Evolutionary conservation across 53 echinoderm and acorn worm species (phyloP).

Genomic region (Paracentrotus lividus): DNA sequence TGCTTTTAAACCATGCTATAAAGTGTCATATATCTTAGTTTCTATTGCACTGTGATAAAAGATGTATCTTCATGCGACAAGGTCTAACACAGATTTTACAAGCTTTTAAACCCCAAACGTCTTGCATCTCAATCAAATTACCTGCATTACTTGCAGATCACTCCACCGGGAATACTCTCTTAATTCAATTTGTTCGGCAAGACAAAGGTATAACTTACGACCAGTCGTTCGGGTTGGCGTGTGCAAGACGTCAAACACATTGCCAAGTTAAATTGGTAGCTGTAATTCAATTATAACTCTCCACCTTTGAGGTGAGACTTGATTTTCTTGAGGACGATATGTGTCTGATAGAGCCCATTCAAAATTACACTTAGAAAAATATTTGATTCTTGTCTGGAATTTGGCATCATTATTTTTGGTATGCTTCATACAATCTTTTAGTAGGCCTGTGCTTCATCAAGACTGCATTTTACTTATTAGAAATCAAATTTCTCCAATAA

Average conservation of each 20-base stretch:
- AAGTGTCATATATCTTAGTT: too few species aligned
- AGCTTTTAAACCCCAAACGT: slow-evolving; percentile 8
- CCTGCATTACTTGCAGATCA: slow-evolving; percentile 8
- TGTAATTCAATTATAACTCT: slow-evolving; percentile 2
- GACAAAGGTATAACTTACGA: slow-evolving; percentile 41
- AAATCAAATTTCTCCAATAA: too few species aligned
- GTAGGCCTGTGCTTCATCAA: too few species aligned
- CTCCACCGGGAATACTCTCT: slow-evolving; percentile 30
- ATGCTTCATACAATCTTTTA: too few species aligned
- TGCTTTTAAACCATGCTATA: too few species aligned
- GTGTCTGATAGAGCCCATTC: not conserved
- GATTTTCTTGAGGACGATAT: not conserved
- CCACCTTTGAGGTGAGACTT: not conserved
- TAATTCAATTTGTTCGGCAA: slow-evolving; percentile 41
- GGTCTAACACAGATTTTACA: not conserved
- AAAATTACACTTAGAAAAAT: not conserved
- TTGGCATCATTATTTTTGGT: not conserved
- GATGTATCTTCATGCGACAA: too few species aligned
- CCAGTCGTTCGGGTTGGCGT: slow-evolving; percentile 1
- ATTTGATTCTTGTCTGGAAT: not conserved
- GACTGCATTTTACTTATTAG: too few species aligned
- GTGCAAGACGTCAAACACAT: slow-evolving; percentile 46
- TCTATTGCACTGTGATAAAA: too few species aligned
- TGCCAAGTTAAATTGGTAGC: slow-evolving; percentile 31
- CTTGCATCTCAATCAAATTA: slow-evolving; percentile 32